Conservation (phyloP, 1,140 invertebrate genomes). For the Latrodectus geometricus region DNA sequence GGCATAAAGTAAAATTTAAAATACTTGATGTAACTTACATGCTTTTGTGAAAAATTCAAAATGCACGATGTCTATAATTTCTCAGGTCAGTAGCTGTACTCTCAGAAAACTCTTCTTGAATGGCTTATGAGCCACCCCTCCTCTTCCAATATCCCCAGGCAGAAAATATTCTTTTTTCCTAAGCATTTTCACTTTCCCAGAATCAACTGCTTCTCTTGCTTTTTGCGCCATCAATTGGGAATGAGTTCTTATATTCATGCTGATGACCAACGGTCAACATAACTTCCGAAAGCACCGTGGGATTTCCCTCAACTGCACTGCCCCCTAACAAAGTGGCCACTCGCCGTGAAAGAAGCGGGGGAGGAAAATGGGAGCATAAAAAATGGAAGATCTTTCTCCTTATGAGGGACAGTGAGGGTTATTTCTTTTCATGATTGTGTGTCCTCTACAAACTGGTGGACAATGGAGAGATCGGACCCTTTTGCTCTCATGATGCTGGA, state of each 20-base stretch:
- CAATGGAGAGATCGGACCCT: constrained; percentile 36
- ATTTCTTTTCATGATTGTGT: constrained; percentile 29
- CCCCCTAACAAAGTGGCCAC: background rate
- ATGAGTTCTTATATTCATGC: background rate
- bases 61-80: no score
- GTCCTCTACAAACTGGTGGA: constrained; percentile 36
- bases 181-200: background rate
- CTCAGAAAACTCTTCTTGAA: no score
- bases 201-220: background rate
- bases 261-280: constrained; percentile 7
- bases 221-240: background rate
- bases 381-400: constrained; percentile 18
- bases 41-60: no score
- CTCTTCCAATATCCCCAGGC: no score
- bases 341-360: constrained; percentile 4
- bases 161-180: no score
- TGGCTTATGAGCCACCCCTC: no score
- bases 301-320: constrained; percentile 1
- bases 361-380: constrained; percentile 4
- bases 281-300: constrained; percentile 8
- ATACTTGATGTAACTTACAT: no score
- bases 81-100: no score
- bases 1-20: no score
- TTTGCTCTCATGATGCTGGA: constrained; percentile 4
- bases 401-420: background rate